These are phyloP conservation scores for Scomber scombrus DNA, from an alignment of 2,113 vertebrate species.

Conservation along the genomic window DNA sequence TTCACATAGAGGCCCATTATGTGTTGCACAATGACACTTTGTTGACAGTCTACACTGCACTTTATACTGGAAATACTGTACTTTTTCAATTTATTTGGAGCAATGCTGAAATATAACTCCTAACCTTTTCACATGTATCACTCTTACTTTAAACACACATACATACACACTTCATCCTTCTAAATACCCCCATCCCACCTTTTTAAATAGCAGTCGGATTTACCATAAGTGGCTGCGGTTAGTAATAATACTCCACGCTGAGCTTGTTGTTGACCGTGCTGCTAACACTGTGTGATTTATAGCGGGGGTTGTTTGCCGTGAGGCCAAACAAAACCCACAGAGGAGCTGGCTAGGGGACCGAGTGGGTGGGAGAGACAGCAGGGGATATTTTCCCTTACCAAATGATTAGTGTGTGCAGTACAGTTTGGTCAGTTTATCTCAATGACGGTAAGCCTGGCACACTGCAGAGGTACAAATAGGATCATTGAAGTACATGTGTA, in stretches of 20 bases:
- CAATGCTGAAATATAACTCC: background rate
- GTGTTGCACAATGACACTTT: too few species aligned
- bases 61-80: background rate
- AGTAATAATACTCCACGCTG: constrained; percentile 37
- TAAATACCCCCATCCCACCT: background rate
- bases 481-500: background rate
- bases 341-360: constrained; percentile 24
- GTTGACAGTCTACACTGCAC: too few species aligned
- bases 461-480: background rate
- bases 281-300: constrained; percentile 58
- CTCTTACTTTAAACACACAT: background rate
- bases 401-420: constrained; percentile 49
- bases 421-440: constrained; percentile 21
- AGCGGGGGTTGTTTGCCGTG: constrained; percentile 32
- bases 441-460: background rate
- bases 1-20: background rate
- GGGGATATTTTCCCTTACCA: constrained; percentile 37
- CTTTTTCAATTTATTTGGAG: background rate
- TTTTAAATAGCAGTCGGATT: constrained; percentile 29
- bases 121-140: background rate
- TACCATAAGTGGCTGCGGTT: constrained; percentile 38
- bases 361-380: constrained; percentile 46
- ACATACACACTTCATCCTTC: background rate
- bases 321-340: constrained; percentile 43
- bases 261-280: constrained; percentile 30